Evolutionary conservation across 1,140 invertebrate genomes (phyloP).

Genomic region (Drosophila virilis): DNA sequence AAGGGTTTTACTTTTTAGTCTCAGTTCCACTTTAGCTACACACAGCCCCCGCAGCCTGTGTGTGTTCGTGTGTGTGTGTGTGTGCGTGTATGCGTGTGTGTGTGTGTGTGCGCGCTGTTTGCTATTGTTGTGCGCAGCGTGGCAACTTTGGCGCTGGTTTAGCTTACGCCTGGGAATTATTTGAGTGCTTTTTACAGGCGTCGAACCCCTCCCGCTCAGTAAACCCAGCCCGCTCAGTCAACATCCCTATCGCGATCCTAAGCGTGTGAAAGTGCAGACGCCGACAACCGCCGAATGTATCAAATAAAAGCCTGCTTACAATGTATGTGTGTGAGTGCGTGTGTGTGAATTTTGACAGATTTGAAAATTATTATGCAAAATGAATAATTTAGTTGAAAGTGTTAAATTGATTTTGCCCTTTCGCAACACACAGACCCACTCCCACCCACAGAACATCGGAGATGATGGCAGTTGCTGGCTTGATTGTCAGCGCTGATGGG

Average conservation of each 20-base stretch:
- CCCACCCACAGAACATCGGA: slow-evolving; percentile 7
- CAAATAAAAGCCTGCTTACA: slow-evolving; percentile 51
- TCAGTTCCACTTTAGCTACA: slow-evolving; percentile 39
- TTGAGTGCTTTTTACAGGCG: slow-evolving; percentile 74
- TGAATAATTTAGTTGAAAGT: slow-evolving; percentile 82
- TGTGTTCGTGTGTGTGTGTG: not conserved
- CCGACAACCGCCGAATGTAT: slow-evolving; percentile 58
- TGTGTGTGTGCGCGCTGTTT: not conserved
- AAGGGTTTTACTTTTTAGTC: slow-evolving; percentile 77
- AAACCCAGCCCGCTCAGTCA: slow-evolving; percentile 2
- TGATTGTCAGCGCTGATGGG: slow-evolving; percentile 47
- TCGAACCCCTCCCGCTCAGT: not conserved
- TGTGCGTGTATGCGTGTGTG: not conserved
- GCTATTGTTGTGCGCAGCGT: slow-evolving; percentile 70
- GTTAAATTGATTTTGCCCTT: slow-evolving; percentile 82
- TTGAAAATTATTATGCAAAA: slow-evolving; percentile 83
- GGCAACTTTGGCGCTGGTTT: slow-evolving; percentile 79
- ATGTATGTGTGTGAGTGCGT: slow-evolving; percentile 30
- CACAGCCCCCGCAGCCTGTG: not conserved
- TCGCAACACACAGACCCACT: slow-evolving; percentile 53
- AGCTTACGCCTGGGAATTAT: slow-evolving; percentile 81
- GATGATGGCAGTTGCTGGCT: slow-evolving; percentile 67
- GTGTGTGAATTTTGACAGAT: slow-evolving; percentile 74
- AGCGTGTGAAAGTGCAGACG: slow-evolving; percentile 81
- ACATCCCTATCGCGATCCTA: slow-evolving; percentile 39